Conservation (phyloP, 2,797 vertebrate species). For the Enteromius treurensis region DNA sequence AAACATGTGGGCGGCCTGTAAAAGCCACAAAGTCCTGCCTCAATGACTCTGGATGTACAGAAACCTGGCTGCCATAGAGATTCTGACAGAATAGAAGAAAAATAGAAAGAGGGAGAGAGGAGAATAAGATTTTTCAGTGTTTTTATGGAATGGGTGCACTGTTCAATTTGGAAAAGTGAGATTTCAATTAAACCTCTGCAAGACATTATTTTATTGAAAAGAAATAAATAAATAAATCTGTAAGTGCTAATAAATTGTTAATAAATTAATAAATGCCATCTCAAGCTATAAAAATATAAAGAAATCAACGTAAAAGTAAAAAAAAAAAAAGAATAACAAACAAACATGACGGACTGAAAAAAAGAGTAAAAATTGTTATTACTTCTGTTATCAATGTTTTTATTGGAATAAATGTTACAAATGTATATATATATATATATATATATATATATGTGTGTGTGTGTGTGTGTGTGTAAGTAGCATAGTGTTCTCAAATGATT, state of each 20-base stretch:
- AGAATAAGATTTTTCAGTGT: not conserved
- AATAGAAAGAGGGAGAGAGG: not conserved
- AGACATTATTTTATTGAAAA: not conserved
- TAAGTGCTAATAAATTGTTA: not conserved
- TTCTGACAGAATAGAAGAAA: not conserved
- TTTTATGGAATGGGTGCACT: not conserved
- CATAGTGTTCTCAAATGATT: no score
- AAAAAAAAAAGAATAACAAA: not conserved
- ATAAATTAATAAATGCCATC: not conserved
- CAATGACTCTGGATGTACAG: conserved; percentile 20
- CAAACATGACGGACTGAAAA: not conserved
- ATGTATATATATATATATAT: not conserved
- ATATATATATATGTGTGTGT: no score
- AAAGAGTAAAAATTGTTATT: not conserved
- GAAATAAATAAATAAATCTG: no score
- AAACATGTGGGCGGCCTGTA: conserved; percentile 19
- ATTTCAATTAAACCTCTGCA: not conserved
- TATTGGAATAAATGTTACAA: not conserved
- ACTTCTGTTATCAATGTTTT: not conserved
- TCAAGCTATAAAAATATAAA: not conserved
- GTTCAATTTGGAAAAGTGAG: not conserved
- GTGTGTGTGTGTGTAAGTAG: no score
- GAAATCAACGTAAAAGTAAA: not conserved
- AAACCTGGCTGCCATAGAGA: not conserved
- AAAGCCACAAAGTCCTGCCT: conserved; percentile 5